Evolutionary conservation across 2,888 invertebrate species (phyloP), one percentile per base, ranked within the genome.

Genomic region (Cactoblastis cactorum): DNA sequence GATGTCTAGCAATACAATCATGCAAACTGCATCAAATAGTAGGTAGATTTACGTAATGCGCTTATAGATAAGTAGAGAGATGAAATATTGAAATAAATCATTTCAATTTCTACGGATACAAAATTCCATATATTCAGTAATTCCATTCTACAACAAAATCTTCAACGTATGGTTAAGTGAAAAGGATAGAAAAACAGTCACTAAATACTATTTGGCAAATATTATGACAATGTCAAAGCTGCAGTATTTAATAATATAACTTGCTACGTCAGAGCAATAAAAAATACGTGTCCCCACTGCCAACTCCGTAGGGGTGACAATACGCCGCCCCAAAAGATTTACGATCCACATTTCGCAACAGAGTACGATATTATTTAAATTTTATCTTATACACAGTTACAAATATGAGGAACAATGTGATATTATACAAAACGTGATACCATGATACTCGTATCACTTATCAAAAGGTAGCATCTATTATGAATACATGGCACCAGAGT

Each of bases 281-380:
- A 38, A 39, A 22, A 39, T 22, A 39, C 39, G 39, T 39, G 39
- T 39, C 39, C 12, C 39, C 12, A 12, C 19, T 39, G 39, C 39
- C 39, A 39, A 39, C 6, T 39, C 18, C 38, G 38, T 19, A 18
- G 9, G 38, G 12, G 12, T 22, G 22, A 39, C 39, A 39, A 39
- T 22, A 39, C n/a, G 15, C 15, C 11, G 11, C 19, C 39, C 39
- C 5, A 11, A 3, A 11, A 39, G 39, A 39, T 39, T 39, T 39
- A 39, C 39, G 39, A 39, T 22, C 39, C 22, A 19, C 19, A 19
- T 39, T 18, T 22, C 22, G 39, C 22, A 39, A 39, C 39, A 39
- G 22, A 39, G 12, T 39, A 39, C 18, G 1, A 22, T 19, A 19
- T 39, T 19, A 19, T 22, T 11, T 39, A 12, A 19, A 39, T 12